A percentile compares a stretch with the other conserved stretches of the same genome.
phyloP scores from a whole-genome alignment of 2,888 invertebrate genomes.

The Muscina levida region DNA sequence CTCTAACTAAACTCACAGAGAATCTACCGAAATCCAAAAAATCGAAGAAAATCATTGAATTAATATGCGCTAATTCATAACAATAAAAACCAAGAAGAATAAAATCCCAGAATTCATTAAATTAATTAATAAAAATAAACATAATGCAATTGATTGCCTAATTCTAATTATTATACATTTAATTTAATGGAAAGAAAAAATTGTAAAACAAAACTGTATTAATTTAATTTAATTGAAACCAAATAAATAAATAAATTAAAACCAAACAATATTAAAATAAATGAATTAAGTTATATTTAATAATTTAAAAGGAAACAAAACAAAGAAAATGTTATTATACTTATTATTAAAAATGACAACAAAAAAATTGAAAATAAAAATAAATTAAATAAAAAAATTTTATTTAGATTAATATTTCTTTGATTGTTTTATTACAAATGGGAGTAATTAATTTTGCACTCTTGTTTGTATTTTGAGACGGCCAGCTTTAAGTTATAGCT shows the following conservation, averaged over 20 bases:
- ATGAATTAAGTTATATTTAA: slow-evolving; percentile 65
- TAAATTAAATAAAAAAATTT: slow-evolving; percentile 76
- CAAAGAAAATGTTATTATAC: slow-evolving; percentile 76
- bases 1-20: slow-evolving; percentile 1
- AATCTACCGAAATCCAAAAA: slow-evolving; percentile 35
- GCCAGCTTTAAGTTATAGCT: too few relatives aligned
- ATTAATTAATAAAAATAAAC: slow-evolving; percentile 54
- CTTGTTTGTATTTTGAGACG: too few relatives aligned
- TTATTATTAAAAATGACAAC: slow-evolving; percentile 74
- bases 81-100: slow-evolving; percentile 39
- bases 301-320: slow-evolving; percentile 61
- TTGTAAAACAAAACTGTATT: slow-evolving; percentile 51
- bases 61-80: slow-evolving; percentile 55
- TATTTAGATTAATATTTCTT: slow-evolving; percentile 75
- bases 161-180: slow-evolving; percentile 72
- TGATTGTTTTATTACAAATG: slow-evolving; percentile 49
- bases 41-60: slow-evolving; percentile 36
- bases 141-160: slow-evolving; percentile 73
- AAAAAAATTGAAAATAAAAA: slow-evolving; percentile 71
- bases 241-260: slow-evolving; percentile 60
- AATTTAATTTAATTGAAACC: slow-evolving; percentile 63
- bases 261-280: slow-evolving; percentile 36
- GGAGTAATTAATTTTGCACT: too few relatives aligned
- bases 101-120: slow-evolving; percentile 25
- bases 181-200: slow-evolving; percentile 58